Base-by-base conservation (phyloP, 1,140 invertebrate species). In the Oscheius sp. region DNA sequence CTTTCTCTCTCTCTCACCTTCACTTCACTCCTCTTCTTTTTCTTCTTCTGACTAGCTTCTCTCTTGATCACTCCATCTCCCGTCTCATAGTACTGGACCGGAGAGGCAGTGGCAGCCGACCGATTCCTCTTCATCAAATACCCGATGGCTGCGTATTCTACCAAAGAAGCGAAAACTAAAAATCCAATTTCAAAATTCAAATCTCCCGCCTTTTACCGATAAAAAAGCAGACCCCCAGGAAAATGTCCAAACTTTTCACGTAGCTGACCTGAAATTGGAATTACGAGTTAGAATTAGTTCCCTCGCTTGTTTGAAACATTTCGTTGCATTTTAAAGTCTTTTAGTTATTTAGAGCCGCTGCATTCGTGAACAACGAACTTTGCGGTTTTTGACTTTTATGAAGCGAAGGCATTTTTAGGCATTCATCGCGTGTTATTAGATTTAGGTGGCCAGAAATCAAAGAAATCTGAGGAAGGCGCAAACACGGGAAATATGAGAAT, bases 181-280 rank as follows among this genome's bases (percentile, higher is more conserved):
- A 69, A 31, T 13, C 23, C 2, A 1, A 32, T 31, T 20, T 10
- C 61, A 1, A 42, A 35, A 45, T 3, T 59, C 20, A 35, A 68
- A 29, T 42, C 49, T 45, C 10, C 1, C 26, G 34, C 23, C 31
- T n/a, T 42, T 68, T 64, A 82, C 82, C 81, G 36, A 84, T 83
- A 29, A 85, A 80, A 61, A 84, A 84, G 67, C 82, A 85, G 18
- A 80, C 78, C 20, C 82, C 82, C 7, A 84, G 74, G 68, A 85
- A 84, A 31, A 84, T 82, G 71, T 84, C 83, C 36, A 84, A 62
- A 62, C 69, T 68, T 64, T 85, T 85, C 13, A 84, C 75, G 66
- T 84, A 84, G 26, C 73, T 78, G 85, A 97, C 96, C 77, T 84
- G n/a, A n/a, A n/a, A n/a, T n/a, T n/a, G n/a, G n/a, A n/a, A n/a